Conservation (phyloP, 2,888 invertebrate genomes). For the Rapana venosa region DNA sequence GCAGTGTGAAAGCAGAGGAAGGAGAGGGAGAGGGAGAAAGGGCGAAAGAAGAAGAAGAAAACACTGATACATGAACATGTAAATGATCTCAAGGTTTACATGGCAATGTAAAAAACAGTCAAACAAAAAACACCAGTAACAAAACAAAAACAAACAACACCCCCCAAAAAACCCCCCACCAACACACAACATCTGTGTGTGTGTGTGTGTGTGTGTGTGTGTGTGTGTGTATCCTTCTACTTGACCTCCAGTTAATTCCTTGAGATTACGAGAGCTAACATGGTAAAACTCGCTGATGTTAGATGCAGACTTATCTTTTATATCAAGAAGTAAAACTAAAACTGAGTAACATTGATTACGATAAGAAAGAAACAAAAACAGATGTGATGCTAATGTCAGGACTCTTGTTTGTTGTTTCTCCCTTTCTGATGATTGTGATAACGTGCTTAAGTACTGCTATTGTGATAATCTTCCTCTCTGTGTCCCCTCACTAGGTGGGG, state of each 20-base stretch:
- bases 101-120: background rate
- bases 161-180: background rate
- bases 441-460: too few relatives aligned
- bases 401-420: too few relatives aligned
- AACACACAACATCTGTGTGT: background rate
- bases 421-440: too few relatives aligned
- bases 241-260: background rate
- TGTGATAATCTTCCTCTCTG: too few relatives aligned
- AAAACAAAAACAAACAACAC: background rate
- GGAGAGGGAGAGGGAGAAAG: background rate
- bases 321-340: background rate
- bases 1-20: background rate
- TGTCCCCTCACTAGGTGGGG: too few relatives aligned
- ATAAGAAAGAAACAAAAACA: too few relatives aligned
- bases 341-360: background rate
- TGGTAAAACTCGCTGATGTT: too few relatives aligned
- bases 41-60: background rate
- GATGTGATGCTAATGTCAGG: too few relatives aligned
- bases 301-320: background rate
- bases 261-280: too few relatives aligned
- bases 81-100: background rate
- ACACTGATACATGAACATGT: background rate
- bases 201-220: constrained; percentile 19
- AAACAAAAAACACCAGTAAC: too few relatives aligned
- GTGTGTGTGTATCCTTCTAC: background rate